Conservation (phyloP, 2,797 vertebrate genomes). For the Rhinoraja longicauda region DNA sequence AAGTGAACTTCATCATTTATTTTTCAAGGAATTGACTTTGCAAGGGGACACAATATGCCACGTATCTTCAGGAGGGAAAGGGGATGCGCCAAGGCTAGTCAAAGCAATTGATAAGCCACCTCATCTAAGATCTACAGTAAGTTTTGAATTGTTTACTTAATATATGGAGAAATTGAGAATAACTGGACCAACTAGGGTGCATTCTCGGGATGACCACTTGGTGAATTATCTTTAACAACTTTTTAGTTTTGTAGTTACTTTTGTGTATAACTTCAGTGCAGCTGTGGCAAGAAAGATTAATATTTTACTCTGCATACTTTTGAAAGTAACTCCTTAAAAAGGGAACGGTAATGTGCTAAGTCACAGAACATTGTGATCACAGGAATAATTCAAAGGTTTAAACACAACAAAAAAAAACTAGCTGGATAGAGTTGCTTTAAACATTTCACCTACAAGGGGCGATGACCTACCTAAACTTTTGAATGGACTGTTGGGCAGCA, state of each 20-base stretch:
- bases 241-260: no score
- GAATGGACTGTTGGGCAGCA: neutral
- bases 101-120: constrained; percentile 66
- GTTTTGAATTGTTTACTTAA: constrained; percentile 46
- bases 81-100: constrained; percentile 62
- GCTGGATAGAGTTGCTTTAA: neutral
- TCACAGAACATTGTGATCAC: neutral
- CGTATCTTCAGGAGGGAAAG: constrained; percentile 44
- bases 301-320: neutral
- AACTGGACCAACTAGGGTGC: neutral
- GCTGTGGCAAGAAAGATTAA: neutral
- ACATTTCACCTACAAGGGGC: neutral
- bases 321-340: neutral
- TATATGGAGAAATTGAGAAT: neutral
- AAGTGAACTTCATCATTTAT: neutral
- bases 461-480: neutral
- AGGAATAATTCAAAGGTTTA: neutral
- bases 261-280: no score
- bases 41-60: constrained; percentile 51
- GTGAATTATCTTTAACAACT: no score
- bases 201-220: no score
- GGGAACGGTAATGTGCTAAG: neutral
- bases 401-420: neutral
- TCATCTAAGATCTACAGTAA: constrained; percentile 71
- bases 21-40: constrained; percentile 59